Evolutionary conservation across 2,888 invertebrate genomes (phyloP), one percentile per base, ranked within the genome.

Genomic region (Leptothorax acervorum): DNA sequence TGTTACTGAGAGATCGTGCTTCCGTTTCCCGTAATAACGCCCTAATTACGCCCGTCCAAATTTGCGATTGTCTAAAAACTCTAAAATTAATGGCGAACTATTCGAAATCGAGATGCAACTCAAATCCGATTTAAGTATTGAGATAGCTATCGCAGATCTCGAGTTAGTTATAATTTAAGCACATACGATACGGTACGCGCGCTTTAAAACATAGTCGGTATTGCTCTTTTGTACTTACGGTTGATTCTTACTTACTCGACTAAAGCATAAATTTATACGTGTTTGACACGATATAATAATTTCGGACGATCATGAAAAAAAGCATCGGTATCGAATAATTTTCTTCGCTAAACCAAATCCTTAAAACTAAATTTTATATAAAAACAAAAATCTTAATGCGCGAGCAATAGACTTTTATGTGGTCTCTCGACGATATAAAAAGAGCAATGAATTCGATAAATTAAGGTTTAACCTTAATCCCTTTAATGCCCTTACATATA

Each of bases 181-280:
- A 62, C 70, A 74, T 65, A 62, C 28, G 81, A 48, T 81, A 62
- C 28, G 81, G 35, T 81, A 23, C 65, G 76, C 60, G 39, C 23
- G 23, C 74, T 81, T 60, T 71, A 82, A 63, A 82, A 74, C 57
- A 15, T 86, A 66, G 57, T 68, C 83, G 66, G 76, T 85, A 87
- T 83, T 89, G 73, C 82, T 83, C 66, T 55, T 88, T 87, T 89
- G 89, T 89, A 89, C 87, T 89, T 86, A 83, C 74, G 81, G 63
- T 84, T 73, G 35, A 89, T 79, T 87, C 66, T 28, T 71, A 65
- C 55, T n/a, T 75, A 71, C 11, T 81, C 23, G 55, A 62, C 42
- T 81, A 73, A 81, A 81, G 3, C n/a, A 42, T 53, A 65, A 79
- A 79, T 71, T 60, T 71, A 48, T 66, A 65, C 3, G 11, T 9